These are phyloP conservation scores for Paguma larvata DNA, from an alignment of 2,797 vertebrate species.

Conservation along the genomic window DNA sequence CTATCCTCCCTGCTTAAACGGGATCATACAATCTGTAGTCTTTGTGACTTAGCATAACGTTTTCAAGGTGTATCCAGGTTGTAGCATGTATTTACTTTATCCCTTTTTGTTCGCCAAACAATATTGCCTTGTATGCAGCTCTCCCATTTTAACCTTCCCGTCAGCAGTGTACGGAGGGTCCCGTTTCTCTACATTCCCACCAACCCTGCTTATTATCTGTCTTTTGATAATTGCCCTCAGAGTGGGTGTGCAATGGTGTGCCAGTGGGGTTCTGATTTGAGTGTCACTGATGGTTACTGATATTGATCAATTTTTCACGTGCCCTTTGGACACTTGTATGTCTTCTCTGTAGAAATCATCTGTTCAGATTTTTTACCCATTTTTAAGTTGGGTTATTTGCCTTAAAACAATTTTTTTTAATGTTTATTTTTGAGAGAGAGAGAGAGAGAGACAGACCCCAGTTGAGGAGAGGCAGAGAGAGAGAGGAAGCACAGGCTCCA, in stretches of 20 bases:
- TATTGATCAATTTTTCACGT: constrained; percentile 17
- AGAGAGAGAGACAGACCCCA: too few relatives aligned
- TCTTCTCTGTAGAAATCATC: constrained; percentile 23
- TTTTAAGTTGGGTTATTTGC: constrained; percentile 8
- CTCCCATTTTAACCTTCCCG: background rate
- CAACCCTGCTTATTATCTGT: background rate
- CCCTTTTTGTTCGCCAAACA: background rate
- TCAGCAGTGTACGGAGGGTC: background rate
- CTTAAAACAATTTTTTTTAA: too few relatives aligned
- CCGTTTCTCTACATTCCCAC: background rate
- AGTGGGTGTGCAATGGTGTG: background rate
- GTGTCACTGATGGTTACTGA: background rate
- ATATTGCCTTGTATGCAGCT: background rate
- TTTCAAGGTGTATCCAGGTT: constrained; percentile 3
- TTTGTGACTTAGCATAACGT: background rate
- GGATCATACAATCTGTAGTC: background rate
- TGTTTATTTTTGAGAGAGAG: too few relatives aligned
- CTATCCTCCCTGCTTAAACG: background rate
- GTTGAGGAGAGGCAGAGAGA: too few relatives aligned
- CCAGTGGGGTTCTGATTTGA: constrained; percentile 24
- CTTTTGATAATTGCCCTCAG: background rate
- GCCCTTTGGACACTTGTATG: background rate
- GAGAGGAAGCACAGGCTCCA: too few relatives aligned
- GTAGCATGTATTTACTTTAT: background rate
- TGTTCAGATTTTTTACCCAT: background rate